Conservation (phyloP, 2,113 vertebrate genomes). For the Mionectes macconnelli region DNA sequence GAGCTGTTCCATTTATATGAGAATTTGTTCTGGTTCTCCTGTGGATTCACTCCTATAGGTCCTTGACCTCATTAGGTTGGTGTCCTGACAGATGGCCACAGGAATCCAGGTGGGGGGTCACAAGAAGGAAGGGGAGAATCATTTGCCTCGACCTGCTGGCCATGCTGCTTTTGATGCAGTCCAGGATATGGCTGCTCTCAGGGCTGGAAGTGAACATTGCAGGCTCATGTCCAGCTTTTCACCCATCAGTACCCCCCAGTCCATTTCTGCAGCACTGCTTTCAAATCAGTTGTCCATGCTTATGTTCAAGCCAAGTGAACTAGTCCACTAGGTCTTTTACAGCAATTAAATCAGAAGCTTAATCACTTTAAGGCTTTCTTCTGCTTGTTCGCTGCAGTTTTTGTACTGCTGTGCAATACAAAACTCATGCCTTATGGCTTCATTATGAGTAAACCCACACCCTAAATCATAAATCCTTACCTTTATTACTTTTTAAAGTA, state of each 20-base stretch:
- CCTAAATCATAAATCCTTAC: neutral
- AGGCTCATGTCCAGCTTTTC: neutral
- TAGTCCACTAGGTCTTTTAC: neutral
- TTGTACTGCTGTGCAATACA: neutral
- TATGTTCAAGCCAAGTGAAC: neutral
- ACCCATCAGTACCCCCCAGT: neutral
- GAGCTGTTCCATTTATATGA: neutral
- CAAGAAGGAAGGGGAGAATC: neutral
- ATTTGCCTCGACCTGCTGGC: fast-evolving
- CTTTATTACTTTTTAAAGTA: neutral
- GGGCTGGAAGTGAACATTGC: fast-evolving
- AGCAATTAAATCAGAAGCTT: neutral
- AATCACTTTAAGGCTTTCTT: neutral
- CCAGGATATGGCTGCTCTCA: fast-evolving
- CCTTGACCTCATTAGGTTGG: neutral
- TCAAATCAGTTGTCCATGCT: neutral
- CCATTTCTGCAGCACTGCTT: neutral
- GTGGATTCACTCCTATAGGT: neutral
- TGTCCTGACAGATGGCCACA: fast-evolving
- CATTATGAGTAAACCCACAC: neutral
- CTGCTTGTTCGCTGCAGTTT: neutral
- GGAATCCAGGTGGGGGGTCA: neutral
- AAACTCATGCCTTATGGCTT: neutral
- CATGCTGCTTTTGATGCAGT: neutral
- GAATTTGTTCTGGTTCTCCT: neutral